Evolutionary conservation across 2,888 invertebrate species (phyloP).

Genomic region (Conomelus anceps): DNA sequence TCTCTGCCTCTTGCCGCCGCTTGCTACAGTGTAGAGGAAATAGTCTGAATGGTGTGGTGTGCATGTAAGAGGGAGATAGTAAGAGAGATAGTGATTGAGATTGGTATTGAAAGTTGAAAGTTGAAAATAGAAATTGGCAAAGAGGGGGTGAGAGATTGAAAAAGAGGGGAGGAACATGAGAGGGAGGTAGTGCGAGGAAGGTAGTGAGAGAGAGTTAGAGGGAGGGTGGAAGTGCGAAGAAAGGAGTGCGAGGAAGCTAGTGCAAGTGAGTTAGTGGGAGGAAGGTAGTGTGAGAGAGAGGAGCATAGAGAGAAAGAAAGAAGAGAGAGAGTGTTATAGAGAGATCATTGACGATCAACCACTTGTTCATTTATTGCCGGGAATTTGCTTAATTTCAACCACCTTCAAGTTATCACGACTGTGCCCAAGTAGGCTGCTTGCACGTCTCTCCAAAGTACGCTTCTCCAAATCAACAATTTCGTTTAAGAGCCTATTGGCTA

Average conservation of each 20-base stretch:
- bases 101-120: no score
- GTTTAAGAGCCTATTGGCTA: no score
- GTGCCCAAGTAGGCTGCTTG: no score
- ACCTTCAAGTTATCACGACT: no score
- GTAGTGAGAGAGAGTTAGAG: neutral
- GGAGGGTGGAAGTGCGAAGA: neutral
- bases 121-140: no score
- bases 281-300: neutral
- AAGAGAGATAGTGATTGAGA: neutral
- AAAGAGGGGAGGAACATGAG: neutral
- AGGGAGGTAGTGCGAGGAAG: neutral
- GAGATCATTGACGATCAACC: neutral
- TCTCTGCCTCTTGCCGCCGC: neutral
- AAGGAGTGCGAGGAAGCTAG: neutral
- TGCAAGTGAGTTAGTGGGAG: neutral
- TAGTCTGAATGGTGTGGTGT: neutral
- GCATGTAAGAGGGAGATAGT: neutral
- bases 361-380: no score
- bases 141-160: neutral
- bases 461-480: no score
- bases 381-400: no score
- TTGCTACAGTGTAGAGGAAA: neutral
- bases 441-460: no score
- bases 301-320: neutral
- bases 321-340: neutral